Percentiles rank a stretch among this genome's conserved stretches.
Evolutionary conservation across 2,888 invertebrate genomes (phyloP).

Genomic region (Chirona hameri): DNA sequence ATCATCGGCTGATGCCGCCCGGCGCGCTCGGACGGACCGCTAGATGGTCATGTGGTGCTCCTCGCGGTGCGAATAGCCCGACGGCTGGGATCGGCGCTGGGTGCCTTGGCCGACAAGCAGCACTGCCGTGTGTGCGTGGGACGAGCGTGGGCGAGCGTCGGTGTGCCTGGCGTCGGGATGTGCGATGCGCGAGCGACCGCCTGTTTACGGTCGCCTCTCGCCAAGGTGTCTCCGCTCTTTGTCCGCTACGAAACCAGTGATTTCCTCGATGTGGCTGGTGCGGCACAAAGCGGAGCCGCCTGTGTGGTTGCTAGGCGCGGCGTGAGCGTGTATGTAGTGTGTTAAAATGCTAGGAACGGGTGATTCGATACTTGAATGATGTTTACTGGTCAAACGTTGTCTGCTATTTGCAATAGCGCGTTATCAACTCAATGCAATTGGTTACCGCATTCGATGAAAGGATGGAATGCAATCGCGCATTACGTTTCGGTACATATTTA

Average conservation of each 20-base stretch:
- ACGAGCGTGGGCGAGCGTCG: neutral
- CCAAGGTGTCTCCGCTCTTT: neutral
- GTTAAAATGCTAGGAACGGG: neutral
- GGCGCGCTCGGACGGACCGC: neutral
- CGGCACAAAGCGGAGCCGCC: neutral
- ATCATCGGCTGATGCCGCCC: conserved; percentile 72
- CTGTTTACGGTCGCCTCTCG: neutral
- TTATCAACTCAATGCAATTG: neutral
- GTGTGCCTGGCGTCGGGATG: neutral
- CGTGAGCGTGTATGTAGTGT: neutral
- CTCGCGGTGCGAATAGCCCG: neutral
- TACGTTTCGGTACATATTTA: neutral
- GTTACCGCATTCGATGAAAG: neutral
- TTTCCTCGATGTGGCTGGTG: neutral
- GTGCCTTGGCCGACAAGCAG: neutral
- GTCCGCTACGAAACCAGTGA: neutral
- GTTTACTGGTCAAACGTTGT: neutral
- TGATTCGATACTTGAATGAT: neutral
- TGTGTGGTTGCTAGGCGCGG: neutral
- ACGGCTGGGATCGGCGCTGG: neutral
- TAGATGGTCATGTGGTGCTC: neutral
- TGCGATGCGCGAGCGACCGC: neutral
- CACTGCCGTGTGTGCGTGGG: neutral
- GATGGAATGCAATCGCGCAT: neutral
- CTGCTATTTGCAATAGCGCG: neutral